A percentile compares a stretch with the other conserved stretches of the same genome.
phyloP scores from a whole-genome alignment of 2,888 invertebrate species.

The Stenchaetothrips biformis region DNA sequence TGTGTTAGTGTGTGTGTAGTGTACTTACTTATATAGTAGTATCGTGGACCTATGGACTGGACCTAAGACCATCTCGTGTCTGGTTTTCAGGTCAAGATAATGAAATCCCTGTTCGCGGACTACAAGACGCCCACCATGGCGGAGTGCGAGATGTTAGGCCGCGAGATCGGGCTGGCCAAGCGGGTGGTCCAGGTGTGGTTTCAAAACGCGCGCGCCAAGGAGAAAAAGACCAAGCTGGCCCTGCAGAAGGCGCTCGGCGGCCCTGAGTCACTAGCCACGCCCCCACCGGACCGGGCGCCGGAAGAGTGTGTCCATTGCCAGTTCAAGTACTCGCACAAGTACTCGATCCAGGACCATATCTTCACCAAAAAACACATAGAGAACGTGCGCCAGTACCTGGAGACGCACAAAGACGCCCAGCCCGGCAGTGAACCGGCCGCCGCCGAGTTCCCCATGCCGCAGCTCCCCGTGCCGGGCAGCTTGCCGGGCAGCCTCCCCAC shows the following conservation, averaged over 20 bases:
- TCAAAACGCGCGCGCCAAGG: constrained; percentile 98
- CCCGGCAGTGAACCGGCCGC: constrained; percentile 41
- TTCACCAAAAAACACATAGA: constrained; percentile 92
- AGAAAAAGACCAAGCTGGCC: constrained; percentile 80
- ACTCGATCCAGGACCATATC: constrained; percentile 94
- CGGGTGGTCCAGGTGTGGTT: constrained; percentile 93
- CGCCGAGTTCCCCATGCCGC: constrained; percentile 51
- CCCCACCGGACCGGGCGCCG: constrained; percentile 38
- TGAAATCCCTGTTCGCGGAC: constrained; percentile 90
- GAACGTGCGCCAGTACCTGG: constrained; percentile 74
- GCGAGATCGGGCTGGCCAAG: constrained; percentile 90
- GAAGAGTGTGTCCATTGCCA: constrained; percentile 87
- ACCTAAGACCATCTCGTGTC: constrained; percentile 22
- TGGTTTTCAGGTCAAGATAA: constrained; percentile 82
- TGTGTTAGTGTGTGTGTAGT: constrained; percentile 22
- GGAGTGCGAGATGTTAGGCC: constrained; percentile 91
- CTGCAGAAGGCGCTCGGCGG: constrained; percentile 54
- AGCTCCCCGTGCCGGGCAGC: constrained; percentile 45
- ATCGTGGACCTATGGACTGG: not conserved
- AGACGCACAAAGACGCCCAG: constrained; percentile 52
- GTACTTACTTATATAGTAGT: constrained; percentile 11
- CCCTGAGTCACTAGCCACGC: constrained; percentile 44
- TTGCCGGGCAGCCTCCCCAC: constrained; percentile 41
- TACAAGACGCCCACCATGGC: constrained; percentile 98
- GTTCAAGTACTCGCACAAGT: constrained; percentile 87